Percentiles rank a stretch among this genome's conserved stretches.
Evolutionary conservation across 1,140 invertebrate species (phyloP).

Genomic region (Hycleus phaleratus): DNA sequence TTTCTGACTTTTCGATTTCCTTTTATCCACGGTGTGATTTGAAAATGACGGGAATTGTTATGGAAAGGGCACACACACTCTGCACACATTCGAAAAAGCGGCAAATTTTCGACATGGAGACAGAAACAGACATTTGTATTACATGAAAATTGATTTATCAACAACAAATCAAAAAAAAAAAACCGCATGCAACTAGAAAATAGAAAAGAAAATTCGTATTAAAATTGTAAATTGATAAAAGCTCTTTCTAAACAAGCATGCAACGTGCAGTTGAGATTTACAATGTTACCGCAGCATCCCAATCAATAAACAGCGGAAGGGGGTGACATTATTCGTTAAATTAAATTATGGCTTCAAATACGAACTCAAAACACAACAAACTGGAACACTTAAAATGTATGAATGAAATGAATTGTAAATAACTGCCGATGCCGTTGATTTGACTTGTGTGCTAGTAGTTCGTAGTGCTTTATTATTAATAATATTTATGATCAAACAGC

Average conservation of each 20-base stretch:
- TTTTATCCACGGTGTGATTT: conserved; percentile 3
- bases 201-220: neutral
- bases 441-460: no score
- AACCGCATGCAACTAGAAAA: neutral
- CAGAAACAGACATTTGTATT: conserved; percentile 12
- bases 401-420: no score
- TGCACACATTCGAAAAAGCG: conserved; percentile 4
- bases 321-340: conserved; percentile 17
- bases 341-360: conserved; percentile 11
- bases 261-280: conserved; percentile 26
- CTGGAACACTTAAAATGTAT: no score
- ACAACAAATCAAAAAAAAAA: neutral
- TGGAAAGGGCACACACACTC: neutral
- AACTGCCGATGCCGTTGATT: no score
- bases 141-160: no score
- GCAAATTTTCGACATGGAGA: conserved; percentile 16
- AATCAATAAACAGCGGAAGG: conserved; percentile 32
- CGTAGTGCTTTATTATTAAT: no score
- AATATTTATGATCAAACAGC: no score
- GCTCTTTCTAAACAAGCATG: neutral
- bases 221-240: no score
- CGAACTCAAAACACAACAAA: conserved; percentile 10
- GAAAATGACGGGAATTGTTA: neutral
- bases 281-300: conserved; percentile 35
- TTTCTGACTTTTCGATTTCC: neutral